Conservation (phyloP, 2,113 vertebrate genomes). For the Saccopteryx leptura region DNA sequence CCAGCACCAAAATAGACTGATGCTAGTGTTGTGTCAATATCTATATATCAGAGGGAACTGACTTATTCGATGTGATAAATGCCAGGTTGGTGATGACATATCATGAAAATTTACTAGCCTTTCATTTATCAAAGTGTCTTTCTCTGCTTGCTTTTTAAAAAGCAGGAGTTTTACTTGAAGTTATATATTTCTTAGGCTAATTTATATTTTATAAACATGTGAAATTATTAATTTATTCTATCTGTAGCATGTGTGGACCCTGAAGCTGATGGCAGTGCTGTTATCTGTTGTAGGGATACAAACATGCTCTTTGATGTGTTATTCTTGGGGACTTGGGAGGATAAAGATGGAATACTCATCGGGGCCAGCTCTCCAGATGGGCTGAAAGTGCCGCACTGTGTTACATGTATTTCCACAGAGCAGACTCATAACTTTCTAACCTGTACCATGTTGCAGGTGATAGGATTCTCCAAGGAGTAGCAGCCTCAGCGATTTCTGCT, state of each 20-base stretch:
- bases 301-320: conserved; percentile 91
- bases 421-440: conserved; percentile 21
- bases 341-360: conserved; percentile 87
- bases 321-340: conserved; percentile 88
- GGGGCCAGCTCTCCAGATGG: conserved; percentile 45
- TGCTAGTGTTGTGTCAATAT: neutral
- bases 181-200: conserved; percentile 83
- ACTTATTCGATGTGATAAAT: neutral
- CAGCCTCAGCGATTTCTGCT: neutral
- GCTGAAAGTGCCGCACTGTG: neutral
- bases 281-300: conserved; percentile 91
- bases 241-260: conserved; percentile 88
- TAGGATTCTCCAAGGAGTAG: neutral
- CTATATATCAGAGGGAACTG: neutral
- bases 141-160: conserved; percentile 51
- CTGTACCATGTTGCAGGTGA: neutral
- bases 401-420: conserved; percentile 81
- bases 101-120: neutral
- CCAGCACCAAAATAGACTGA: neutral
- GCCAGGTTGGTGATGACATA: neutral
- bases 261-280: conserved; percentile 88
- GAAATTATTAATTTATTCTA: conserved; percentile 89
- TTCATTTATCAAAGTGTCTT: conserved; percentile 42
- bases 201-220: conserved; percentile 89
- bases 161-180: conserved; percentile 80